Evolutionary conservation across 2,797 vertebrate species (phyloP).

Genomic region (Tiaroga cobitis): DNA sequence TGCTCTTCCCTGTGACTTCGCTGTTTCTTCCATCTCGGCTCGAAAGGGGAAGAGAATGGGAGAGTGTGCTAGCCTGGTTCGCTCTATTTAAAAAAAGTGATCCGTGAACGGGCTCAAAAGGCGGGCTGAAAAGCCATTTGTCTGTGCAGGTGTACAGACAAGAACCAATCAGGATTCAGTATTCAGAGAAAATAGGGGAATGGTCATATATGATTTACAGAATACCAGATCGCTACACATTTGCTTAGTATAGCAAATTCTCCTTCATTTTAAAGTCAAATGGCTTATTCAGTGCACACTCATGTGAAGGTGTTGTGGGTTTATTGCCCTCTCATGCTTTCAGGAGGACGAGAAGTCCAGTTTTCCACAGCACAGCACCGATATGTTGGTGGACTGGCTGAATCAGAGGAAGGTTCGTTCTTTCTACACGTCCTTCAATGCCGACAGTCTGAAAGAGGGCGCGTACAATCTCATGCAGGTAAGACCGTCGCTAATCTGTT

Average conservation of each 20-base stretch:
- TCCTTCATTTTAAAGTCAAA: neutral
- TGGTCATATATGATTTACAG: neutral
- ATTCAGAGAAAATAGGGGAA: no score
- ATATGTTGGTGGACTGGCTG: conserved; percentile 74
- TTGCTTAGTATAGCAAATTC: neutral
- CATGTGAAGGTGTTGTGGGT: neutral
- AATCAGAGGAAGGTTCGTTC: conserved; percentile 76
- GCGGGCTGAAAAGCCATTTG: no score
- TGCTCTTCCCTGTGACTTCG: no score
- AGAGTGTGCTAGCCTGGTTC: no score
- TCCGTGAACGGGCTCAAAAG: no score
- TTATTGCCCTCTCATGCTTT: neutral
- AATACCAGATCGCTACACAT: neutral
- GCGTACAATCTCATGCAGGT: conserved; percentile 77
- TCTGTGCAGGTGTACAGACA: no score
- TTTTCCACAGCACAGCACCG: conserved; percentile 45
- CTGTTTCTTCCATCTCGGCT: no score
- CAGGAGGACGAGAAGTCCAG: conserved; percentile 65
- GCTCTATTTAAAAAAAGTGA: no score
- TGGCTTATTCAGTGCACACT: neutral
- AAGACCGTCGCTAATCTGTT: neutral
- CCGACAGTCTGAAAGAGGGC: conserved; percentile 69
- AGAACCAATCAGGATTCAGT: no score
- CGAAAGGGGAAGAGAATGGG: no score
- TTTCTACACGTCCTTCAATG: conserved; percentile 72